Conservation (phyloP, 2,113 vertebrate species). For the Aspidoscelis tigris region DNA sequence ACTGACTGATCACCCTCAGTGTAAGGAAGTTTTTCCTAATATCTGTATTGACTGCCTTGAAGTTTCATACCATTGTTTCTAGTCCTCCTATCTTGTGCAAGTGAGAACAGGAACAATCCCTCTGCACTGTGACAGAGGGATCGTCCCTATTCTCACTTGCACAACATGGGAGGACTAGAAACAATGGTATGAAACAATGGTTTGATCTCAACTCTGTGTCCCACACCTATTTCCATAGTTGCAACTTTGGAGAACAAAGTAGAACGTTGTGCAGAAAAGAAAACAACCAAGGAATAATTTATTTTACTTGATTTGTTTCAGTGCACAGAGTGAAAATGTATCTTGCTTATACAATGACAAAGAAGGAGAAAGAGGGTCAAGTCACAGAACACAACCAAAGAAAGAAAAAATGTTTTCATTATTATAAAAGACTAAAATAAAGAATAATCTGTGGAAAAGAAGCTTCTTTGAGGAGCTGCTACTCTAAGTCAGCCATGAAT, state of each 20-base stretch:
- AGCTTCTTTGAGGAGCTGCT: background rate
- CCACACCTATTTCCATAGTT: no score
- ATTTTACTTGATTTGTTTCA: background rate
- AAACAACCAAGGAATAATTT: background rate
- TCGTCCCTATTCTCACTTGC: no score
- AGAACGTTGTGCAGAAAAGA: background rate
- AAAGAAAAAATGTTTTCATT: background rate
- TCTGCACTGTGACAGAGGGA: no score
- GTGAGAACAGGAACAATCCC: no score
- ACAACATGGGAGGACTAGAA: no score
- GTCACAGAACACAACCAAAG: background rate
- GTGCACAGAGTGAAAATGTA: background rate
- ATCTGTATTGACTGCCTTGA: no score
- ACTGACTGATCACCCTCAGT: no score
- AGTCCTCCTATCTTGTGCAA: no score
- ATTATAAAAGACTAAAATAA: background rate
- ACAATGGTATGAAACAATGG: no score
- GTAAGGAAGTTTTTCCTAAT: no score
- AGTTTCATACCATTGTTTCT: no score
- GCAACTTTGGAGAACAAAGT: background rate
- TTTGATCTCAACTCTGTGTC: no score
- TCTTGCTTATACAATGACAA: background rate
- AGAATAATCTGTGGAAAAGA: background rate
- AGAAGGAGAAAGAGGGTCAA: background rate
- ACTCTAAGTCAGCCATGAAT: conserved; percentile 10